Evolutionary conservation across 2,797 vertebrate species (phyloP).

Genomic region (Sternarchorhynchus goeldii): DNA sequence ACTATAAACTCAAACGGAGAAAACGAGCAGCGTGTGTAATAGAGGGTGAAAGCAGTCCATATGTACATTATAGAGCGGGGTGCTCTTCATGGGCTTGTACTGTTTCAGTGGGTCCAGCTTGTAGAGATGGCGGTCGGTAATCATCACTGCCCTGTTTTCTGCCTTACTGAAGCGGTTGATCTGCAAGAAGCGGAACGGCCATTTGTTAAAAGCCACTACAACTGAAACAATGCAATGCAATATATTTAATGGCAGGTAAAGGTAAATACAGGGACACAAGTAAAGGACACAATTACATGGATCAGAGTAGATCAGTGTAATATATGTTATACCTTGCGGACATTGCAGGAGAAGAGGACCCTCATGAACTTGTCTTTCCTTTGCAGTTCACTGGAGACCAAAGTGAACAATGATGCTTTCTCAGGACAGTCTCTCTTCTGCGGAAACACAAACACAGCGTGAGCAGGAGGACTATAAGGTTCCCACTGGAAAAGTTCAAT

Average conservation of each 20-base stretch:
- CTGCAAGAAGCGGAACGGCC: slow-evolving; percentile 65
- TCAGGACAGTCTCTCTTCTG: slow-evolving; percentile 88
- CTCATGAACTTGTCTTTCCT: slow-evolving; percentile 98
- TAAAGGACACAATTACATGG: not conserved
- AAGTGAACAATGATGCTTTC: slow-evolving; percentile 80
- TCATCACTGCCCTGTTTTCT: slow-evolving; percentile 90
- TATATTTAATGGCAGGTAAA: not conserved
- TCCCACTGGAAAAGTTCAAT: not conserved
- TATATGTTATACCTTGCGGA: slow-evolving; percentile 85
- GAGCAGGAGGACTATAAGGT: not conserved
- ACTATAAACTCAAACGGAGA: not conserved
- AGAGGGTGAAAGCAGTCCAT: not conserved
- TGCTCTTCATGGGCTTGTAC: slow-evolving; percentile 97
- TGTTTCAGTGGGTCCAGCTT: slow-evolving; percentile 97
- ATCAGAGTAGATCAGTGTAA: not conserved
- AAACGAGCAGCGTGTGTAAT: not conserved
- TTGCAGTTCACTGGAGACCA: slow-evolving; percentile 90
- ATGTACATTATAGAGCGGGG: slow-evolving; percentile 93
- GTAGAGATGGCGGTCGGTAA: slow-evolving; percentile 96
- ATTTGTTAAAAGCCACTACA: not conserved
- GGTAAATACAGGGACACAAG: not conserved
- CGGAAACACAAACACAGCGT: slow-evolving; percentile 34
- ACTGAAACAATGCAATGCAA: not conserved
- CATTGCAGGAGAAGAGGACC: slow-evolving; percentile 92
- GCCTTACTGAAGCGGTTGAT: slow-evolving; percentile 95